These are phyloP conservation scores for Egretta garzetta DNA, from an alignment of 2,113 vertebrate genomes.

Conservation along the genomic window DNA sequence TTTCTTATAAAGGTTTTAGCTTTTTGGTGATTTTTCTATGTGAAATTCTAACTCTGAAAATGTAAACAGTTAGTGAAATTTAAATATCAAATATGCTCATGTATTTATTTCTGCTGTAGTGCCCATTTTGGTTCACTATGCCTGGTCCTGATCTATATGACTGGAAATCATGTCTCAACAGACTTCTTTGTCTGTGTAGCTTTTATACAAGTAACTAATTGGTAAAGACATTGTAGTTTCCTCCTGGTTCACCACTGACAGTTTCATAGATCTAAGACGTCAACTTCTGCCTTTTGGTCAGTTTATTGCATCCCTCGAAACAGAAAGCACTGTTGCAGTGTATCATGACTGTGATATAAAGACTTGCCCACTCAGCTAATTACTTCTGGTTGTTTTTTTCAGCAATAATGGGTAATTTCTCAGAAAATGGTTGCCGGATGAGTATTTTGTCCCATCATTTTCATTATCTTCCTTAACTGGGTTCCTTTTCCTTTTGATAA, in stretches of 20 bases:
- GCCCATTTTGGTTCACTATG: neutral
- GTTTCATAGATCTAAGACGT: neutral
- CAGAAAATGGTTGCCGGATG: fast-evolving
- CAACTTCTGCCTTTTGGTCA: neutral
- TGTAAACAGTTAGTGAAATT: neutral
- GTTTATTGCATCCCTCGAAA: neutral
- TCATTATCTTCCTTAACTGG: neutral
- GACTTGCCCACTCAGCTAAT: neutral
- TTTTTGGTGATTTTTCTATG: neutral
- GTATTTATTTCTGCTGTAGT: neutral
- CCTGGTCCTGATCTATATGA: neutral
- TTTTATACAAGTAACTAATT: neutral
- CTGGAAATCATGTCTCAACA: neutral
- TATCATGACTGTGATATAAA: neutral
- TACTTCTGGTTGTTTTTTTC: neutral
- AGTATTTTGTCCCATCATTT: neutral
- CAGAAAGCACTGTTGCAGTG: neutral
- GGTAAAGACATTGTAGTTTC: neutral
- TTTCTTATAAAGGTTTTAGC: neutral
- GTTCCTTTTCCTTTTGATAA: neutral
- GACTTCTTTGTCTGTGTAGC: neutral
- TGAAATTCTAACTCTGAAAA: neutral
- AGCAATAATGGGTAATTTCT: neutral
- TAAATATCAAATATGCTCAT: neutral
- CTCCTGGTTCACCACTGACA: neutral